Evolutionary conservation across 2,797 vertebrate genomes (phyloP).

Genomic region (Helostoma temminkii): DNA sequence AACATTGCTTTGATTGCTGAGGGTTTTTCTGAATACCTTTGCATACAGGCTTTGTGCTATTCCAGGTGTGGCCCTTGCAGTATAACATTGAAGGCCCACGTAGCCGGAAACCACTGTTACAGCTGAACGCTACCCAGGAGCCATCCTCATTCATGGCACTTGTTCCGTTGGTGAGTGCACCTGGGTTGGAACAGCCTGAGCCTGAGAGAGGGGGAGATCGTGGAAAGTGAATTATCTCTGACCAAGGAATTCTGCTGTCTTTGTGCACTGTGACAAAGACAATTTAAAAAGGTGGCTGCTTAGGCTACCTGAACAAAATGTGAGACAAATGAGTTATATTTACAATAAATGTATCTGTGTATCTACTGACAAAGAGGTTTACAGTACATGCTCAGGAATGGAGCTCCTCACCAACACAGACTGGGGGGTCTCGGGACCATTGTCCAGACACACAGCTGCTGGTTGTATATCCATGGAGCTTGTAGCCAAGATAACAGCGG

Average conservation of each 20-base stretch:
- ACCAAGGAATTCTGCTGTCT: background rate
- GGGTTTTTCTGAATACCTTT: slow-evolving; percentile 67
- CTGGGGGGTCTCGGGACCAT: slow-evolving; percentile 78
- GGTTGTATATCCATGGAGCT: slow-evolving; percentile 78
- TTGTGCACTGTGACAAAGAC: background rate
- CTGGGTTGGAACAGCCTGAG: slow-evolving; percentile 71
- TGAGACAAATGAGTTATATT: background rate
- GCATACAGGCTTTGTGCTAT: slow-evolving; percentile 77
- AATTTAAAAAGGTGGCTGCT: too few species aligned
- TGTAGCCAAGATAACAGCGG: slow-evolving; percentile 78
- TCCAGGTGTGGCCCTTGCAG: slow-evolving; percentile 82
- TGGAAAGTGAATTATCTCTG: background rate
- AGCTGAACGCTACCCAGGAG: slow-evolving; percentile 76
- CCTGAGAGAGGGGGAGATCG: slow-evolving; percentile 43
- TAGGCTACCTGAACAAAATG: too few species aligned
- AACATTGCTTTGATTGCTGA: background rate
- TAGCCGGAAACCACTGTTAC: slow-evolving; percentile 76
- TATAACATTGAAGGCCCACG: slow-evolving; percentile 74
- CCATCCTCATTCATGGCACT: slow-evolving; percentile 61
- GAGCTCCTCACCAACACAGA: slow-evolving; percentile 78
- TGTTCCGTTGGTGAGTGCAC: slow-evolving; percentile 65
- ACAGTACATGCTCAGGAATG: background rate
- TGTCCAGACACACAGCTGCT: slow-evolving; percentile 82
- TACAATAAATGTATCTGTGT: too few species aligned
- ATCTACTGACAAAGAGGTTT: background rate